Evolutionary conservation across 2,888 invertebrate genomes (phyloP).

Genomic region (Molanna angustata): DNA sequence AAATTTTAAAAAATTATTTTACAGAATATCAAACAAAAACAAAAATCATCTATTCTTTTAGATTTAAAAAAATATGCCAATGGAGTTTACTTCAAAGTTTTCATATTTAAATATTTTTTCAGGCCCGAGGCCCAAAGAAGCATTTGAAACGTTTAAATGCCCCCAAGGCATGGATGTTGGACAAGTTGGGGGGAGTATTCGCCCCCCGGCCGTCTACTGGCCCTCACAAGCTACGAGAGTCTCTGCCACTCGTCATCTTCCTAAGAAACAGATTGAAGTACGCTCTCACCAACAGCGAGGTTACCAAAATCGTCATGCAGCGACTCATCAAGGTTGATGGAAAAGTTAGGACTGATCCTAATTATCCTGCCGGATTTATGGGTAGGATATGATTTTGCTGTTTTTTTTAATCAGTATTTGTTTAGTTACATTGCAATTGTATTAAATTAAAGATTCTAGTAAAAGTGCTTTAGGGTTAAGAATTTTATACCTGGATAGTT

Average conservation of each 20-base stretch:
- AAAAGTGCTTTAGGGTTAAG: too few relatives aligned
- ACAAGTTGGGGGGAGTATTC: slow-evolving; percentile 96
- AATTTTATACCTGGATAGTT: too few relatives aligned
- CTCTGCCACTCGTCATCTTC: slow-evolving; percentile 93
- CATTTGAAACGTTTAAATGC: slow-evolving; percentile 99
- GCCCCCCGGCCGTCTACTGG: slow-evolving; percentile 97
- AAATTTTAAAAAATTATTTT: too few relatives aligned
- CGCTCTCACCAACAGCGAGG: slow-evolving; percentile 94
- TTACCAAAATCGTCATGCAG: slow-evolving; percentile 97
- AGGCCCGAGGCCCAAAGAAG: slow-evolving; percentile 99
- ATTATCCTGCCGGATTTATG: slow-evolving; percentile 99
- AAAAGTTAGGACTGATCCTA: slow-evolving; percentile 95
- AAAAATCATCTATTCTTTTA: not conserved
- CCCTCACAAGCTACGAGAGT: slow-evolving; percentile 97
- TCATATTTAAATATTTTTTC: slow-evolving; percentile 36
- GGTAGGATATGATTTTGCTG: too few relatives aligned
- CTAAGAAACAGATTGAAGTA: slow-evolving; percentile 97
- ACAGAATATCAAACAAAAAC: not conserved
- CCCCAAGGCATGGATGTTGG: slow-evolving; percentile 99
- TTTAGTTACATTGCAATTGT: too few relatives aligned
- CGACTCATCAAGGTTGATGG: slow-evolving; percentile 97
- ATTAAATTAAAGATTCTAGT: too few relatives aligned
- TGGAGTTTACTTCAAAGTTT: not conserved
- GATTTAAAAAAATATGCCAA: not conserved
- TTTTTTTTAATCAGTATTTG: too few relatives aligned